Base-by-base conservation (phyloP, 2,113 vertebrate species). In the Sylvietta virens region DNA sequence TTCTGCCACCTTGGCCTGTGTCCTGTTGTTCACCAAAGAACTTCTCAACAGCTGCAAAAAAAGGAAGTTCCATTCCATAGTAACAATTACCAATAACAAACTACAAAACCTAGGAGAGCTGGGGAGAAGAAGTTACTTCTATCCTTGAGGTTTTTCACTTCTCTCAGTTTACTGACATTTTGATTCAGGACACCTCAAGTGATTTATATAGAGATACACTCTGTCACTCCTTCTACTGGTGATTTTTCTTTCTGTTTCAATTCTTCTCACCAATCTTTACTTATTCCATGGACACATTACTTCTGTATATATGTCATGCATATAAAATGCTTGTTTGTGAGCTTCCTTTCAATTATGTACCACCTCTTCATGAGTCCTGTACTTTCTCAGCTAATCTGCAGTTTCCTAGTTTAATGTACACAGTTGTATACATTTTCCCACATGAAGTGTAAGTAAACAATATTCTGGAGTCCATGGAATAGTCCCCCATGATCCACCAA, bases 1-100 rank as follows among this genome's bases (percentile, higher is more conserved):
- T 97, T 99, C 99, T 2, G 99, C 99, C 71, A 99, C 99, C 93
- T 99, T 99, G 91, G 99, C 99, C 90, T 99, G 99, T 0, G 99
- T 99, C 82, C 99, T 98, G 97, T 99, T 99, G 97, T 99, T 99
- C 83, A 99, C 99, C 98, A 99, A 96, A 19, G 99, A 99, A 94
- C 99, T 99, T 48, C 99, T 98, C 70, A 99, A 96, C 15, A 99
- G 96, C 99, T 99, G 90, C 6, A 97, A 85, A 2, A 69, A 86
- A 71, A 97, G 91, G n/a, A 82, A 54, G 82, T 51, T 37, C 67
- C 14, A 81, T 30, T 71, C 47, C 61, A 28, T 39, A 33, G 40
- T 51, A 91, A 92, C 22, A 76, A 39, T 9, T 21, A 53, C 15
- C 26, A 72, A 35, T 8, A 42, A 18, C 9, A 39, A 85, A 42